These are phyloP conservation scores for Epizoanthus stellaris DNA, from an alignment of 92 coral and sea anemone genomes.

Conservation along the genomic window DNA sequence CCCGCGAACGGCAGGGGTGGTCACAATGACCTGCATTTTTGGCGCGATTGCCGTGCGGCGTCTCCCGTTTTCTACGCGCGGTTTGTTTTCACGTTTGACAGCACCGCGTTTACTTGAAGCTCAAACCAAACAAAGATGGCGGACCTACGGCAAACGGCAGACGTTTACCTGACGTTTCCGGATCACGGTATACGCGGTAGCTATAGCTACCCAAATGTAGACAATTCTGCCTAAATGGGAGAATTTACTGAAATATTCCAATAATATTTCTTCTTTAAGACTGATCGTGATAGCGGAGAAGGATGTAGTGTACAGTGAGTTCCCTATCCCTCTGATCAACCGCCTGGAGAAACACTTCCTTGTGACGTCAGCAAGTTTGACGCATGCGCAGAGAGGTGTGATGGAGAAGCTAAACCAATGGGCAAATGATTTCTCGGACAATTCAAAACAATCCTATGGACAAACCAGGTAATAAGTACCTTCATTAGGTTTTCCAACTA, in stretches of 20 bases:
- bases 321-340: conserved; percentile 85
- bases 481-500: too few relatives aligned
- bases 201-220: not conserved
- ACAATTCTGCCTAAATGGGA: not conserved
- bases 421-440: conserved; percentile 63
- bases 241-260: not conserved
- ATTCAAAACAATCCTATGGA: not conserved
- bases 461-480: not conserved
- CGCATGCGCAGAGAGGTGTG: conserved; percentile 52
- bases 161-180: too few relatives aligned
- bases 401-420: conserved; percentile 61
- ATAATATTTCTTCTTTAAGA: conserved; percentile 28
- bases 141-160: too few relatives aligned
- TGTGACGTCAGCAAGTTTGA: conserved; percentile 75
- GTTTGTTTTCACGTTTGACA: too few relatives aligned
- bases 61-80: too few relatives aligned
- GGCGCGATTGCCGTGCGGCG: too few relatives aligned
- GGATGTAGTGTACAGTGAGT: conserved; percentile 76
- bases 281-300: conserved; percentile 89
- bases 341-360: conserved; percentile 88
- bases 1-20: too few relatives aligned
- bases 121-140: too few relatives aligned
- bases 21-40: too few relatives aligned
- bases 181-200: not conserved
- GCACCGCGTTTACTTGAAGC: too few relatives aligned